Evolutionary conservation across 2,113 vertebrate species (phyloP), one percentile per base, ranked within the genome.

Genomic region (Haplochromis burtoni): DNA sequence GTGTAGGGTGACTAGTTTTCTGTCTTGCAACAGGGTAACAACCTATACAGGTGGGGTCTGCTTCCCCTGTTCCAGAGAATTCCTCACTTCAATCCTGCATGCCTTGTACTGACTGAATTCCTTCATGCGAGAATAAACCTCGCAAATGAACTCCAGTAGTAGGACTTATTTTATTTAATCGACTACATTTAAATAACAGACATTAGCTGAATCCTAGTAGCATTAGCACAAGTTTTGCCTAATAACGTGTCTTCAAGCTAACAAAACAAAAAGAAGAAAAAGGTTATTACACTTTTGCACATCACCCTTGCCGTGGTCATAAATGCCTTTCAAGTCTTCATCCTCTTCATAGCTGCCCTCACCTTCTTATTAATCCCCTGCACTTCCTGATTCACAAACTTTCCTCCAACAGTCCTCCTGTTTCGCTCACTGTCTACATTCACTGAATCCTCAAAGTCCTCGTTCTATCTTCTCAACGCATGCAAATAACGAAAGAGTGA

Each of bases 31-130:
- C 24, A 57, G 7, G 55, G 55, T 57, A 57, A 57, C 55, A 57
- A 57, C 54, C 24, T 57, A 59, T 29, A 57, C 3, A 57, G 0
- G 13, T 57, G 1, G 55, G 24, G 0, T 57, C 55, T 16, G 55
- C 55, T 29, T 29, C 13, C 55, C 55, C 55, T 57, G 55, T 57
- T 57, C 55, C 55, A 57, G 7, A 57, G 55, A 57, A 57, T 57
- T 57, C 7, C 55, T 57, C 24, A 57, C 24, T 29, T 57, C 55
- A 57, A 29, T 57, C 55, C 24, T 57, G 1, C 54, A 57, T 57
- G 54, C 3, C 12, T 57, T 5, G 24, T 57, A 57, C 3, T 57
- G 24, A 29, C 54, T 57, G 12, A 29, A 57, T 57, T 26, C 0
- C 24, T 57, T 57, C 55, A 57, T 57, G 55, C 1, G 3, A 57